Evolutionary conservation across 2,888 invertebrate species (phyloP).

Genomic region (Drosophila gaucha): DNA sequence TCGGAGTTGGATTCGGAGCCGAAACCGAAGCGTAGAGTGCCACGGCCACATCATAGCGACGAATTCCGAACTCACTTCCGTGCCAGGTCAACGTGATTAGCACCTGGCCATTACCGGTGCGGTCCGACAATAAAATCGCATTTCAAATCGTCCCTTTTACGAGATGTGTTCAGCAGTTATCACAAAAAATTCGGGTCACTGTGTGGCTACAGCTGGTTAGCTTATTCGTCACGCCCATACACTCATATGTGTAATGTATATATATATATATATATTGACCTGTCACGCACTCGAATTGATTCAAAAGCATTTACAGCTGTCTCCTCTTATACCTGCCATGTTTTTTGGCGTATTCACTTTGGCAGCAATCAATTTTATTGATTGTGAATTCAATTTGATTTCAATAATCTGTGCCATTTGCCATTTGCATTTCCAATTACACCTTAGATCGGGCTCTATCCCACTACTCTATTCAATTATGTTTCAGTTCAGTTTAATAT

Average conservation of each 20-base stretch:
- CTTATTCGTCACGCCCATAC: constrained; percentile 11
- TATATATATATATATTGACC: constrained; percentile 25
- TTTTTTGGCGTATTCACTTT: constrained; percentile 12
- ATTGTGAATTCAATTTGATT: constrained; percentile 52
- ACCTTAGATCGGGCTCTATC: neutral
- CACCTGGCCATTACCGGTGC: constrained; percentile 36
- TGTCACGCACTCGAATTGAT: constrained; percentile 19
- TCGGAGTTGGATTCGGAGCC: neutral
- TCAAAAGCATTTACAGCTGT: no score
- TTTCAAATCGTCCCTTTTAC: constrained; percentile 28
- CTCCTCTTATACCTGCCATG: neutral
- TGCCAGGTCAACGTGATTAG: constrained; percentile 39
- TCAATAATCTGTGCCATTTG: constrained; percentile 27
- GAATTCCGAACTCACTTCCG: constrained; percentile 23
- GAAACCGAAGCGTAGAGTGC: neutral
- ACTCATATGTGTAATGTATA: no score
- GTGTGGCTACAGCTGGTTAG: neutral
- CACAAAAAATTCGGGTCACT: constrained; percentile 6
- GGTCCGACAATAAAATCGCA: constrained; percentile 38
- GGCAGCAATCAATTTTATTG: constrained; percentile 67
- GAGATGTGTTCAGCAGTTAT: constrained; percentile 14
- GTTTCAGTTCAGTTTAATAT: constrained; percentile 4
- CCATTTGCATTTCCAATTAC: constrained; percentile 25
- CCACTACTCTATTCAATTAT: constrained; percentile 36
- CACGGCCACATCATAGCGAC: constrained; percentile 20